Evolutionary conservation across 2,888 invertebrate genomes (phyloP).

Genomic region (Diadegma fenestrale): DNA sequence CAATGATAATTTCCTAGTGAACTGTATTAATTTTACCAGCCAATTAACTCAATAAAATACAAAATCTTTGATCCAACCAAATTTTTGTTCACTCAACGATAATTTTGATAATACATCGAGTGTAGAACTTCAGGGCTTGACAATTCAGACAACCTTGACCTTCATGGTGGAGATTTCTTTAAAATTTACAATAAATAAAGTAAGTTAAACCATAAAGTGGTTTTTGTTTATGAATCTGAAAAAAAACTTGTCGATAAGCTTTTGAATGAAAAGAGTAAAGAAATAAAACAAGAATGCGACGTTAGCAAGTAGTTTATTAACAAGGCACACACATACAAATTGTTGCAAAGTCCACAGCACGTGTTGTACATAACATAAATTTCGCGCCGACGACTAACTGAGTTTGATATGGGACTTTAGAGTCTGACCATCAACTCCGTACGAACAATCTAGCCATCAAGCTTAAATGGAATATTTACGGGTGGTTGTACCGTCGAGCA

Average conservation of each 20-base stretch:
- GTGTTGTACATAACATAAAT: constrained; percentile 43
- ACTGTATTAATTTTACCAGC: no score
- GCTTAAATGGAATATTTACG: constrained; percentile 79
- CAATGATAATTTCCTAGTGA: no score
- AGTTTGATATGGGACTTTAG: constrained; percentile 74
- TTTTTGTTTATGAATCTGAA: not conserved
- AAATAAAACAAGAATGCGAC: not conserved
- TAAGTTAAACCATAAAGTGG: no score
- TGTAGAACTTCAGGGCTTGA: no score
- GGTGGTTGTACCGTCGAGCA: constrained; percentile 65
- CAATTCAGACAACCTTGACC: no score
- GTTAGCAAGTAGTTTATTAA: not conserved
- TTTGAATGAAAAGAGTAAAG: not conserved
- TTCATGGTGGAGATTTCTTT: no score
- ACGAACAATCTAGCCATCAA: constrained; percentile 79
- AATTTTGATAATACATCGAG: no score
- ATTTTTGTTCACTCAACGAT: no score
- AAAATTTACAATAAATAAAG: no score
- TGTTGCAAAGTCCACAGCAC: not conserved
- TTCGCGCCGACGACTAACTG: constrained; percentile 69
- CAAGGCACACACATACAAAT: not conserved
- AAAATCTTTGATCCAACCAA: no score
- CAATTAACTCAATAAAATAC: no score
- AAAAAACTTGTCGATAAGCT: not conserved
- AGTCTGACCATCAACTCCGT: constrained; percentile 72